These are phyloP conservation scores for Amblyjoppa fuscipennis DNA, from an alignment of 2,888 invertebrate genomes.

Conservation along the genomic window DNA sequence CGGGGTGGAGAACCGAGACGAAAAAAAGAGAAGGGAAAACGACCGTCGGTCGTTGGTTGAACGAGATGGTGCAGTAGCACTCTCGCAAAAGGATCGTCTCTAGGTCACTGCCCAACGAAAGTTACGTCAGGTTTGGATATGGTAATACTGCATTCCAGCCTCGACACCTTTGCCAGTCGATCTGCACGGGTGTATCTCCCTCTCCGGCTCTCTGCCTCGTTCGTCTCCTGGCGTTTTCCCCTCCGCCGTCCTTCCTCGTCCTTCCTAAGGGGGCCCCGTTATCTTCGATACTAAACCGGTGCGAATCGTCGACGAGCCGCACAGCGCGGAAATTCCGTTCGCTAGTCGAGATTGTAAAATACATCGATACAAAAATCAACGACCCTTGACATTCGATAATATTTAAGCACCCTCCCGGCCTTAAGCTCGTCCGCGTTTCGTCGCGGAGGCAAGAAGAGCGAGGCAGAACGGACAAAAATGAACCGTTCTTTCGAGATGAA, in stretches of 20 bases:
- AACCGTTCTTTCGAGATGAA: no score
- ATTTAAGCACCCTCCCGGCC: neutral
- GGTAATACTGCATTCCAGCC: slow-evolving; percentile 82
- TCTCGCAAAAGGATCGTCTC: slow-evolving; percentile 80
- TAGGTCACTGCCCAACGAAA: slow-evolving; percentile 83
- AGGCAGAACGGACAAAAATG: no score
- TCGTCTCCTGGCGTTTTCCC: slow-evolving; percentile 45
- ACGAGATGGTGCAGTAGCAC: slow-evolving; percentile 60
- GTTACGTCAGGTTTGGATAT: slow-evolving; percentile 83
- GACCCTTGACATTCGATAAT: neutral
- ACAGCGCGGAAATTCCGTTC: slow-evolving; percentile 61
- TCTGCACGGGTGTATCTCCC: slow-evolving; percentile 57
- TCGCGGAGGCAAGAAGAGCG: no score
- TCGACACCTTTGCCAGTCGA: slow-evolving; percentile 74
- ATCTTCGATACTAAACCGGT: slow-evolving; percentile 60
- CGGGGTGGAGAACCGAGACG: slow-evolving; percentile 12
- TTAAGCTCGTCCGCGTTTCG: neutral
- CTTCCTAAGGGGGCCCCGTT: slow-evolving; percentile 67
- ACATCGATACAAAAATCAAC: slow-evolving; percentile 37
- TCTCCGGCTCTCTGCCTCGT: slow-evolving; percentile 52
- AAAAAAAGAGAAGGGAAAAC: slow-evolving; percentile 52
- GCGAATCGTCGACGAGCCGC: slow-evolving; percentile 49
- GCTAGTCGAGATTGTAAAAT: slow-evolving; percentile 64
- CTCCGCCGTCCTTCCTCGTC: slow-evolving; percentile 52
- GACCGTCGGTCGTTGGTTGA: slow-evolving; percentile 34